These are phyloP conservation scores for Bombyx huttoni DNA, from an alignment of 2,888 invertebrate genomes.

Conservation along the genomic window DNA sequence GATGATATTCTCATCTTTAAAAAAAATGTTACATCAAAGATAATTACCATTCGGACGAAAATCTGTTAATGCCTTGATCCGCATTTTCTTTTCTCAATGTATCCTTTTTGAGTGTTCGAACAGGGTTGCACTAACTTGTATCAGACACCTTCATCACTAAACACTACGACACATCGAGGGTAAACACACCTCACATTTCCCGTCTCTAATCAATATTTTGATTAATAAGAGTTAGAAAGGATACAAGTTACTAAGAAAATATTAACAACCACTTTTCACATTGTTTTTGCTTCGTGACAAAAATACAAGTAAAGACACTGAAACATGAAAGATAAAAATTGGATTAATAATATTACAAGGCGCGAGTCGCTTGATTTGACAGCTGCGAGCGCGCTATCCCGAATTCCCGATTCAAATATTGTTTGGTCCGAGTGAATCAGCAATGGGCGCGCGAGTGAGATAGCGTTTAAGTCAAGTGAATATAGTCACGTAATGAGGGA, in stretches of 20 bases:
- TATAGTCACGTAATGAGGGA: constrained; percentile 40
- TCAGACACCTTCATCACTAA: constrained; percentile 57
- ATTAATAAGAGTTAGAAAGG: constrained; percentile 51
- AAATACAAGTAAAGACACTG: constrained; percentile 71
- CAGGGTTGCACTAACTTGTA: constrained; percentile 42
- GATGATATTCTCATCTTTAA: too few species aligned
- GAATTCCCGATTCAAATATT: constrained; percentile 64
- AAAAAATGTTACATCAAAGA: constrained; percentile 3
- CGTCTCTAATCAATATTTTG: constrained; percentile 40
- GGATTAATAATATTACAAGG: constrained; percentile 23
- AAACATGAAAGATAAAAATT: constrained; percentile 32
- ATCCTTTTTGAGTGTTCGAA: constrained; percentile 64
- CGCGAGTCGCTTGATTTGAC: constrained; percentile 63
- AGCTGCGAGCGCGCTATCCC: constrained; percentile 66
- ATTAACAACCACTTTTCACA: constrained; percentile 74
- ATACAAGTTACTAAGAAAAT: constrained; percentile 66
- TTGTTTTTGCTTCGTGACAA: constrained; percentile 71
- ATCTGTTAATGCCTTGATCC: constrained; percentile 62
- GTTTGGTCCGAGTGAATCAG: constrained; percentile 55
- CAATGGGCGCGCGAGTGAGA: constrained; percentile 38
- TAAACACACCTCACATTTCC: constrained; percentile 56
- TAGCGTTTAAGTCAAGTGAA: constrained; percentile 29
- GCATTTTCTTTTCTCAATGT: constrained; percentile 70
- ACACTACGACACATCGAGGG: constrained; percentile 49
- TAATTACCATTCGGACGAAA: constrained; percentile 69